phyloP scores from a whole-genome alignment of 2,797 vertebrate species.

The Petrocephalus schoutedeni region DNA sequence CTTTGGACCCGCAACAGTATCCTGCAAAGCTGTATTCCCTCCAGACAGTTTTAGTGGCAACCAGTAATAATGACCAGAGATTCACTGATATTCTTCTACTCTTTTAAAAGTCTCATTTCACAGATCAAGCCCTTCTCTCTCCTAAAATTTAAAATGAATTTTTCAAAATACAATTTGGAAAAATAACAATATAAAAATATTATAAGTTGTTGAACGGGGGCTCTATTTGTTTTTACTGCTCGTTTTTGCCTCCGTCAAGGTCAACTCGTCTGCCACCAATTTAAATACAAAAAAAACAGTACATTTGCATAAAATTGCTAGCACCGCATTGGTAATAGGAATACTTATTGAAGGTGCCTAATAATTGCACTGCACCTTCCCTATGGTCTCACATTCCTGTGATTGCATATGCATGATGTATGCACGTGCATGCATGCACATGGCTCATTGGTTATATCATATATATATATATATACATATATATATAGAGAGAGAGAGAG shows the following conservation, averaged over 20 bases:
- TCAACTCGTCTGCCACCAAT: neutral
- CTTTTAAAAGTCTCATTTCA: neutral
- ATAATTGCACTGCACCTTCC: neutral
- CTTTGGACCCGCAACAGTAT: slow-evolving; percentile 34
- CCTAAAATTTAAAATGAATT: neutral
- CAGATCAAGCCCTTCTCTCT: neutral
- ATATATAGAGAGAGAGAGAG: neutral
- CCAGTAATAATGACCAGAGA: neutral
- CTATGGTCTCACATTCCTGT: neutral
- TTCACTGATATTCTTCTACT: neutral
- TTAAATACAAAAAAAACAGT: neutral
- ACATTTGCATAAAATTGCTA: neutral
- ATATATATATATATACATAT: too few species aligned
- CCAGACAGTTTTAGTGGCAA: slow-evolving; percentile 44
- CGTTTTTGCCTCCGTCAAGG: neutral
- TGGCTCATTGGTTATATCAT: neutral
- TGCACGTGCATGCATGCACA: neutral
- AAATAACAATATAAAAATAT: neutral
- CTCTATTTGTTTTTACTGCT: neutral
- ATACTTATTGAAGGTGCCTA: neutral
- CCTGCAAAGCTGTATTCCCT: slow-evolving; percentile 36
- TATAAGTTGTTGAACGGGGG: neutral
- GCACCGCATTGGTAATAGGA: neutral
- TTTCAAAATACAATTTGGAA: neutral
- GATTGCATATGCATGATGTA: neutral